Base-by-base conservation (phyloP, 2,797 vertebrate genomes). In the Gobio occitaniae region DNA sequence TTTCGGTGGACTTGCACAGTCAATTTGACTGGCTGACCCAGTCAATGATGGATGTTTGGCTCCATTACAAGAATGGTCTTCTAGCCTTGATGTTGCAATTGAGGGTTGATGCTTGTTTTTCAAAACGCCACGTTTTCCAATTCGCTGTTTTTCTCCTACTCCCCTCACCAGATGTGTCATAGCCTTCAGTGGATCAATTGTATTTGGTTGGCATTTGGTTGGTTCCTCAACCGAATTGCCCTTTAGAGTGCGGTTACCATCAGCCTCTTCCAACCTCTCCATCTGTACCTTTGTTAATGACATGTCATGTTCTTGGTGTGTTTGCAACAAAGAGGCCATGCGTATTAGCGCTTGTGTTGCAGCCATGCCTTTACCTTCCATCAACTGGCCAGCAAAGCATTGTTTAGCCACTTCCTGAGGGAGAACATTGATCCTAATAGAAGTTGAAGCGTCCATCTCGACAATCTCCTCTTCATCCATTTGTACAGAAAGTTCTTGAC, bases 391-490 rank as follows among this genome's bases (percentile, higher is more conserved):
- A 7, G 3, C 48, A 66, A 80, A 47, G 13, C 3, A 0, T 13
- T 0, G 12, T 81, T 68, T 12, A 91, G 32, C 71, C 90, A 32
- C 21, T 90, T 88, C 44, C 93, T 2, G 89, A 32, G 0, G 17
- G 19, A 61, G 70, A 32, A 63, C 70, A 41, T 81, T 44, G n/a
- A 63, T 82, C 69, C 72, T 38, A 47, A 94, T 87, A 29, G 41
- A 38, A n/a, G 29, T 5, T 65, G 59, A 25, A 52, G 36, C 16
- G 0, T 0, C 21, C 86, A 94, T 54, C 13, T 8, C 52, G 0
- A 0, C 3, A 6, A 2, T 0, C 4, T 90, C 93, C 91, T 92
- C 93, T 25, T 84, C 1, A 16, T 29, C 79, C 68, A 87, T 83
- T 79, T 89, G 89, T 32, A 92, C 11, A 69, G 70, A 7, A 68